Evolutionary conservation across 2,113 vertebrate species (phyloP), one percentile per base, ranked within the genome.

Genomic region (Heptranchias perlo): DNA sequence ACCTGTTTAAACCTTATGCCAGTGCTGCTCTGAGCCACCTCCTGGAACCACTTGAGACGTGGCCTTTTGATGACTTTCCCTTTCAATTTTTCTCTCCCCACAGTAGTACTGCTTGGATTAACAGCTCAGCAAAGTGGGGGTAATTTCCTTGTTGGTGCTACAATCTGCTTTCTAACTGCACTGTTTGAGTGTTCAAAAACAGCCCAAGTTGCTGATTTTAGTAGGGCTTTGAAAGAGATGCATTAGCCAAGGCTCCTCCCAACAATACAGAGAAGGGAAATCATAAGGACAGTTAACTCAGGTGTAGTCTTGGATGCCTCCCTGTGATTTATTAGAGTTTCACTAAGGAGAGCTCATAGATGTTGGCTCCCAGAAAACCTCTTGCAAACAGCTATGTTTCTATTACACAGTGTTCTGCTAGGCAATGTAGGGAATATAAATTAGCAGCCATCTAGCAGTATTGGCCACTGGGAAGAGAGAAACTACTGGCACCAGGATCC

Each of bases 51-150:
- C 49, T 14, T 54, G 11, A 89, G 49, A 89, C 31, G 16, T 89
- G 49, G 49, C 11, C 52, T 82, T 82, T 39, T 82, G 39, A 82
- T 16, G 39, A 21, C 58, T 39, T 62, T 61, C 18, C 39, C 35
- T 93, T 93, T n/a, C n/a, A n/a, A n/a, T n/a, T n/a, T n/a, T n/a
- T 62, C 58, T 93, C 35, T 39, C 35, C 89, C 35, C 89, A 93
- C 58, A 21, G 10, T 62, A 39, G 18, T n/a, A n/a, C 58, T 8
- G 58, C 16, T 62, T 62, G n/a, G 35, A 93, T 58, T 35, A 52
- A 28, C 28, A 86, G 49, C 31, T 6, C 54, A 93, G 58, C 89
- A 39, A 64, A 8, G 31, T 61, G 54, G 13, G 86, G 16, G 31
- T 35, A 28, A 6, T 35, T 35, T 92, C n/a, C 58, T 35, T 61